Evolutionary conservation across 2,888 invertebrate genomes (phyloP), one percentile per base, ranked within the genome.

Genomic region (Meta bourneti): DNA sequence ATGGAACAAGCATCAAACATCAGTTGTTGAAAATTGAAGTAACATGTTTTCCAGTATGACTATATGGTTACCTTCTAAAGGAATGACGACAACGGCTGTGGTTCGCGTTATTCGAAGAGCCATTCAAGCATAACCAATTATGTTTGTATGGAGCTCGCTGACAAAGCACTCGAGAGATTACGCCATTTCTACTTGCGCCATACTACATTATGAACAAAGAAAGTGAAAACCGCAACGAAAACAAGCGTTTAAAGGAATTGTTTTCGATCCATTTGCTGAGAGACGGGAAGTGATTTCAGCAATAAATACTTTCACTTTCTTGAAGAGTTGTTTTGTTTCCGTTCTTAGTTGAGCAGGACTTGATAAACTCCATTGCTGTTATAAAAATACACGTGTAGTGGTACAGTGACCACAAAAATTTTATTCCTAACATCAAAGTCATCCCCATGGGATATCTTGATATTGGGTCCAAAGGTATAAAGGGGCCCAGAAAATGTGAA

Each of bases 61-160:
- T 61, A 16, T 61, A 61, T 11, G 16, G 34, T 13, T 16, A 69
- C n/a, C 61, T 81, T 61, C 34, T 34, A 48, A 81, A 70, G 70
- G 70, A 70, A 81, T 49, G n/a, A 49, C 81, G 74, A 72, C 84
- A n/a, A 51, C 82, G n/a, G 20, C 54, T 34, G 75, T 61, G 34
- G 52, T 34, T 72, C 84, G 34, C 54, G 72, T 72, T 82, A 72
- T 82, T 70, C 52, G 54, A 34, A 61, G 13, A 11, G 20, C 48
- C 75, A 61, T 52, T 84, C 54, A 84, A 48, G 84, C 84, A 84
- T 75, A 61, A 74, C 84, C 84, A 84, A 84, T 84, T 84, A 84
- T n/a, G 16, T 75, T 84, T 75, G 75, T 75, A 48, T 20, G 54
- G 61, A 61, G 61, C 61, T 61, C 61, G 16, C n/a, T 16, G 74